phyloP scores from a whole-genome alignment of 1,140 invertebrate species.

The Drosophila setifemur region DNA sequence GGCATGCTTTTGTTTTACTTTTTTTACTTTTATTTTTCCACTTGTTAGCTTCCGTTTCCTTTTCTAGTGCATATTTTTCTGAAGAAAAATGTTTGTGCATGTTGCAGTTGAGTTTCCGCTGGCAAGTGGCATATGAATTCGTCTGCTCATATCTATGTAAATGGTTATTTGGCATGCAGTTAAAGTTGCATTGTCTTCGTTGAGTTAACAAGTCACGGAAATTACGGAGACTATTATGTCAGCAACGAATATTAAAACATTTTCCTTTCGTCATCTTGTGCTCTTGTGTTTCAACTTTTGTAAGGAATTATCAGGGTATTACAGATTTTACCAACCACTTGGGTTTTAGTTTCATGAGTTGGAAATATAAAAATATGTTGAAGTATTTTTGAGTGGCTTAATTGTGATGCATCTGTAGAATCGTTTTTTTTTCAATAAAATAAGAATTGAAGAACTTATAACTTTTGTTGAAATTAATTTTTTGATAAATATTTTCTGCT shows the following conservation, averaged over 20 bases:
- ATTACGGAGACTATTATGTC: constrained; percentile 24
- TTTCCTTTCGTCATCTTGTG: background rate
- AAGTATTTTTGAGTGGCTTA: too few species aligned
- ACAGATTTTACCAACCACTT: background rate
- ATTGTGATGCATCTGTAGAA: too few species aligned
- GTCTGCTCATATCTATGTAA: constrained; percentile 5
- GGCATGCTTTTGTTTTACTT: constrained; percentile 7
- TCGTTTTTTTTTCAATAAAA: too few species aligned
- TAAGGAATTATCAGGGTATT: background rate
- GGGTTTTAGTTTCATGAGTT: background rate
- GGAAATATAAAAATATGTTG: too few species aligned
- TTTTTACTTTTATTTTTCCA: constrained; percentile 5
- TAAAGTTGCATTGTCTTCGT: constrained; percentile 39
- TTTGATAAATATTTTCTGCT: too few species aligned
- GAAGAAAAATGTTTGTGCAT: constrained; percentile 17
- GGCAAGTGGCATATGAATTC: constrained; percentile 28
- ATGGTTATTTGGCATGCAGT: constrained; percentile 35
- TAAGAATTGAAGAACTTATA: too few species aligned
- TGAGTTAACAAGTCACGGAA: constrained; percentile 45
- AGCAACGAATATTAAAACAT: background rate
- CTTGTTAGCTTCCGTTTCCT: constrained; percentile 48
- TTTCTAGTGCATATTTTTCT: constrained; percentile 26
- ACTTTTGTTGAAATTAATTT: too few species aligned
- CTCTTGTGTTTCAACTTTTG: background rate
- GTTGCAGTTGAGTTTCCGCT: constrained; percentile 22